phyloP scores from a whole-genome alignment of 2,113 vertebrate species.

The Myodes glareolus region DNA sequence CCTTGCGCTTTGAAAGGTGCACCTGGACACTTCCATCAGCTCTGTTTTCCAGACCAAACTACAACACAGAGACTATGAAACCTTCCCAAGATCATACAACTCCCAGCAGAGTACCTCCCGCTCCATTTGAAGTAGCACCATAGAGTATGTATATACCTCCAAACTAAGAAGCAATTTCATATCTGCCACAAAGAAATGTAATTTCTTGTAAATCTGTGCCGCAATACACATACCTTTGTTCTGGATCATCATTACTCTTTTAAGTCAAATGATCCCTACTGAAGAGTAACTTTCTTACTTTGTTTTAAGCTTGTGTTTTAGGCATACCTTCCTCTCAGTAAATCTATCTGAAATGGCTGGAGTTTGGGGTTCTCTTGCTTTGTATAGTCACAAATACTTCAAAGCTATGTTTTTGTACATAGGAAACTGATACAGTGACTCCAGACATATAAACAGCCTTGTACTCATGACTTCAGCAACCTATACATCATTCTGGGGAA shows the following conservation, averaged over 20 bases:
- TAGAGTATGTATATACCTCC: neutral
- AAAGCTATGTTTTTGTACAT: neutral
- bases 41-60: neutral
- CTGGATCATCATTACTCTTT: neutral
- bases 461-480: neutral
- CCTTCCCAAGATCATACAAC: neutral
- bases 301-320: neutral
- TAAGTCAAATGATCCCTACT: neutral
- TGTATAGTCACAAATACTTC: neutral
- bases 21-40: neutral
- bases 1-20: neutral
- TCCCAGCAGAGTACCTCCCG: no score
- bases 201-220: neutral
- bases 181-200: neutral
- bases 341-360: neutral
- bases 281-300: neutral
- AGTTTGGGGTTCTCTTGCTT: neutral
- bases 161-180: neutral
- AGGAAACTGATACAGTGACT: neutral
- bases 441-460: neutral
- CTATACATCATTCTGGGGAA: neutral
- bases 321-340: neutral
- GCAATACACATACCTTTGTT: neutral
- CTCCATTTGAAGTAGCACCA: neutral
- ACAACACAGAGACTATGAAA: neutral